Base-by-base conservation (phyloP, 2,797 vertebrate genomes). In the Ptychadena robeensis region DNA sequence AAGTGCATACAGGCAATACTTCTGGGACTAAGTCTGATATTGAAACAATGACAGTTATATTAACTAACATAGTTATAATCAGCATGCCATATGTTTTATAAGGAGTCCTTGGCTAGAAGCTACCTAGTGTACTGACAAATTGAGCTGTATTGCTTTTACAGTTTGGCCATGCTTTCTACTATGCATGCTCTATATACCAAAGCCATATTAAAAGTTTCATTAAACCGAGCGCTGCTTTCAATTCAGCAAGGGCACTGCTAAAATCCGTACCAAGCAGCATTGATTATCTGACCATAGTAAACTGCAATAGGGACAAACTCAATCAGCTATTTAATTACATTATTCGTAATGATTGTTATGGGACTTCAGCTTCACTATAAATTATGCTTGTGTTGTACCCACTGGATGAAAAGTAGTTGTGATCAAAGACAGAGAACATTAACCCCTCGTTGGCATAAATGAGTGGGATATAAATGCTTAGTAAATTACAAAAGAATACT, bases 261-360 rank as follows among this genome's bases (percentile, higher is more conserved):
- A 80, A 85, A 85, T 80, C 78, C 69, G 75, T 78, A 85, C 78
- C 78, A 74, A 85, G 74, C 82, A 85, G 63, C 82, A 85, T 85
- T 85, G 82, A 85, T 85, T 85, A 85, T 85, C 82, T 85, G 82
- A 85, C 82, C 82, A 85, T 85, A 71, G 82, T 85, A 85, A 85
- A 85, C 82, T 81, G 68, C 82, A 80, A 80, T 75, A 69, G 72
- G 82, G 82, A 85, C 82, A 85, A 80, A 85, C 82, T 81, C 78
- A 80, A 85, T 85, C 82, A 85, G 82, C 78, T 75, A 85, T 80
- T 85, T 85, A 80, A 85, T 85, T 85, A 85, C 78, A 85, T 85
- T 85, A 85, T 85, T 80, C 82, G 75, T 85, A 80, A 85, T 85
- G 82, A 85, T 85, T 85, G 82, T 85, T 85, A 80, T 80, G 82